Evolutionary conservation across 2,888 invertebrate species (phyloP), one percentile per base, ranked within the genome.

Genomic region (Argyra leucocephala): DNA sequence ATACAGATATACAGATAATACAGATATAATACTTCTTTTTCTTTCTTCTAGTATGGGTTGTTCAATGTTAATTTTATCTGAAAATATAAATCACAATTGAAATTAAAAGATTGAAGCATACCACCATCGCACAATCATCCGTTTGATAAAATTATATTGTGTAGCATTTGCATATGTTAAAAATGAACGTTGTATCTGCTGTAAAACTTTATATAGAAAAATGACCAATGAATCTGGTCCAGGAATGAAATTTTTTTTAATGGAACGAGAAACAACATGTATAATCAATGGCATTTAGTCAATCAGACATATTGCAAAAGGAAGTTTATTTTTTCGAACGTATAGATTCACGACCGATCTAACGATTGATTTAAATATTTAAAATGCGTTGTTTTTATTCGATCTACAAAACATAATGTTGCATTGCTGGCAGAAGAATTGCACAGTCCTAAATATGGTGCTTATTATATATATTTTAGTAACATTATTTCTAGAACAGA

Each of bases 211-310:
- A 98, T 78, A 87, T 99, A 68, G 90, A 91, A 61, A 95, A 82
- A 99, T 99, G 96, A 93, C 96, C 6, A 91, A 93, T 70, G 94
- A 97, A 75, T 93, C 95, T 76, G 99, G 98, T 2, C 94, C 96
- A 1, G 98, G 99, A 63, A 98, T 99, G 97, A 99, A 99, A 86
- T 92, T 97, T 59, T 85, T 99, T 70, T 81, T 99, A 62, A 93
- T 99, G 91, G 99, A 99, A 80, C 93, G 92, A 80, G 96, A 98
- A 80, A 99, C 99, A 94, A 98, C 94, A 0, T 91, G 94, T 74
- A 90, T 96, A 66, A 91, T 98, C 97, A 74, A 94, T 97, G 89
- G 95, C 97, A 12, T 98, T 92, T 81, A 93, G 97, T 69, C 97
- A 99, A 77, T 96, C 97, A 1, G 99, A 99, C 82, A 97, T 99